Evolutionary conservation across 2,888 invertebrate genomes (phyloP).

Genomic region (Frankliniella fusca): DNA sequence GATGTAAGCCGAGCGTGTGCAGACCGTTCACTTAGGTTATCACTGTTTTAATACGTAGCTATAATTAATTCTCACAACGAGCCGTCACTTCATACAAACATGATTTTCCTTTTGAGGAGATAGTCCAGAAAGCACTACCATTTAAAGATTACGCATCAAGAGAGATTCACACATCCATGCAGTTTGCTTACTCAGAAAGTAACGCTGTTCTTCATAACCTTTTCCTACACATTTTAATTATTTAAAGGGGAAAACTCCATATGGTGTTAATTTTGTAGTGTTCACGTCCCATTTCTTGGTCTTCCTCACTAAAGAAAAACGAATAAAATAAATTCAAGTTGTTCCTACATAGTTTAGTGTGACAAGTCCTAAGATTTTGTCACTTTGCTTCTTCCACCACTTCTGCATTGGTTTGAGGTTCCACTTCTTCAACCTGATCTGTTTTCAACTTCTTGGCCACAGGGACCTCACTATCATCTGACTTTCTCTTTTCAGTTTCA

Average conservation of each 20-base stretch:
- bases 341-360: slow-evolving; percentile 18
- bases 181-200: background rate
- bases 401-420: slow-evolving; percentile 13
- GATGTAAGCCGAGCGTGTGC: slow-evolving; percentile 19
- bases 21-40: slow-evolving; percentile 22
- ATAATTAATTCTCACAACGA: slow-evolving; percentile 8
- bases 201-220: background rate
- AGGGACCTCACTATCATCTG: slow-evolving; percentile 15
- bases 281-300: slow-evolving; percentile 9
- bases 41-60: slow-evolving; percentile 20
- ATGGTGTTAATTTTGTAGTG: background rate
- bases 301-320: slow-evolving; percentile 26
- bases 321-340: slow-evolving; percentile 24
- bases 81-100: slow-evolving; percentile 18
- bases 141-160: slow-evolving; percentile 9
- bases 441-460: slow-evolving; percentile 6
- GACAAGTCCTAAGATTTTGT: background rate
- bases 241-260: slow-evolving; percentile 13
- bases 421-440: background rate
- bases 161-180: slow-evolving; percentile 22
- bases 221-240: slow-evolving; percentile 7
- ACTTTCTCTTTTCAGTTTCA: slow-evolving; percentile 5
- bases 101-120: slow-evolving; percentile 17
- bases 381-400: slow-evolving; percentile 8
- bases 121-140: slow-evolving; percentile 9